Base-by-base conservation (phyloP, 2,797 vertebrate genomes). In the Tarsius wallacei region DNA sequence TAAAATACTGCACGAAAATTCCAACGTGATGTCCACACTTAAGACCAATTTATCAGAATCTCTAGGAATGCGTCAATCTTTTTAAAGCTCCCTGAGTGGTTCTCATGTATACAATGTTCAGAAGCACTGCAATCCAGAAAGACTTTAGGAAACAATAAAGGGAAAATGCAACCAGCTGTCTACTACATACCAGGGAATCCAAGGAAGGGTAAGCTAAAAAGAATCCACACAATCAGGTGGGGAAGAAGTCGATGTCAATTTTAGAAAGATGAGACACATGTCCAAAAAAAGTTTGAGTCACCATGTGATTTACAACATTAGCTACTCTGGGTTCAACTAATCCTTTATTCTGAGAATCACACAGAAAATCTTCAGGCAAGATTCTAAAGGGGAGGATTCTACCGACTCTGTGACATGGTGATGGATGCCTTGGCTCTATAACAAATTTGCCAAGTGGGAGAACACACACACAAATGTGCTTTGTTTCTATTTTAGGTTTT, bases 401-500 rank as follows among this genome's bases (percentile, higher is more conserved):
- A 76, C 73, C 96, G 92, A 63, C 66, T 93, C 55, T 87, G 4
- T 86, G 90, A 47, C 83, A 84, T n/a, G 28, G 42, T 90, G 76
- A 95, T 97, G 77, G 80, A 96, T 95, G 77, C 90, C 73, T 87
- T 91, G 28, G 33, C 61, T 97, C 55, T 83, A 2, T 49, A 96
- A 96, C 42, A 94, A 93, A 96, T 95, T 95, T 97, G n/a, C 16
- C 12, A 9, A 81, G 16, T 76, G 55, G 49, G 22, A 84, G 96
- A 96, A 82, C n/a, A 80, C 71, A 90, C 33, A 92, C n/a, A 86
- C 47, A 66, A 24, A 84, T 59, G 76, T 4, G 24, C 36, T 87
- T 83, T 53, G 73, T 80, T 94, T 97, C 93, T 96, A 93, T 92
- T 97, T 95, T 91, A 85, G 8, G 5, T 84, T 94, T 91, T 74